phyloP scores from a whole-genome alignment of 2,797 vertebrate genomes.

The Betta splendens region DNA sequence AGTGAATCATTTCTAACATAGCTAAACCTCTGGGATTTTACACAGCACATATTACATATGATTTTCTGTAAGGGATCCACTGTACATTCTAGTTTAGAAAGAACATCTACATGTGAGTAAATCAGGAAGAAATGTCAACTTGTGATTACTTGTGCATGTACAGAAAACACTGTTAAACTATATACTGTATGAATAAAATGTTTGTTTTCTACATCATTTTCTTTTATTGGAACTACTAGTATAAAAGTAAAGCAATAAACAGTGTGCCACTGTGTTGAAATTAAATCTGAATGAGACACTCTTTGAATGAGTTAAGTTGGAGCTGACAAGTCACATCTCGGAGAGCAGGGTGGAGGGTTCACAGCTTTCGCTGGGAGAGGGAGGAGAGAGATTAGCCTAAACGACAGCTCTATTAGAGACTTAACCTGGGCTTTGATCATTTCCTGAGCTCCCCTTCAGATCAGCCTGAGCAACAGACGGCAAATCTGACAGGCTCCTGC shows the following conservation, averaged over 20 bases:
- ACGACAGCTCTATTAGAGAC: slow-evolving; percentile 83
- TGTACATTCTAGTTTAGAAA: too few relatives aligned
- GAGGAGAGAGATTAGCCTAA: slow-evolving; percentile 79
- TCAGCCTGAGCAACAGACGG: slow-evolving; percentile 71
- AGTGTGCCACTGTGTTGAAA: slow-evolving; percentile 28
- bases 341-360: slow-evolving; percentile 50
- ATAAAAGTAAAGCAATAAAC: too few relatives aligned
- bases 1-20: too few relatives aligned
- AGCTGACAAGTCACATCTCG: slow-evolving; percentile 29
- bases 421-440: slow-evolving; percentile 86
- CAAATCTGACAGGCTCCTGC: slow-evolving; percentile 80
- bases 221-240: too few relatives aligned
- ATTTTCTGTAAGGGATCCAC: too few relatives aligned
- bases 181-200: too few relatives aligned
- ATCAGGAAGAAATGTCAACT: too few relatives aligned
- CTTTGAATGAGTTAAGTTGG: neutral
- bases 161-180: too few relatives aligned
- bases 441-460: slow-evolving; percentile 73
- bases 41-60: neutral
- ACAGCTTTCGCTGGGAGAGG: slow-evolving; percentile 65
- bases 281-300: slow-evolving; percentile 38
- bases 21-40: too few relatives aligned
- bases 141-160: too few relatives aligned
- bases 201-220: too few relatives aligned
- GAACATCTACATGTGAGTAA: too few relatives aligned